Evolutionary conservation across 1,140 invertebrate genomes (phyloP), one percentile per base, ranked within the genome.

Genomic region (Diabrotica virgifera): DNA sequence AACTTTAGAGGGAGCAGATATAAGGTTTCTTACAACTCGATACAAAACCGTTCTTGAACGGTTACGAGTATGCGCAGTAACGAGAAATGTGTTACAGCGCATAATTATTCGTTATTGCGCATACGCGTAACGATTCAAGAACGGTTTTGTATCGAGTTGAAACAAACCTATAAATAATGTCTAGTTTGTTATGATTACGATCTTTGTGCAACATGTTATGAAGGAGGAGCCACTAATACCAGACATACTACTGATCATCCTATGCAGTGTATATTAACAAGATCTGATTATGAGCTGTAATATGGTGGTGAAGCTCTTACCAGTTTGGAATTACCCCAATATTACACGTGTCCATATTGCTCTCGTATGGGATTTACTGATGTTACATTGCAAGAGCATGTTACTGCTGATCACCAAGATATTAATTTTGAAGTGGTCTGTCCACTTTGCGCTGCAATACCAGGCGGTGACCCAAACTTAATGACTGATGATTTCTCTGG

Each of bases 151-250:
- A n/a, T n/a, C n/a, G n/a, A n/a, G n/a, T n/a, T n/a, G n/a, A n/a
- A n/a, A n/a, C n/a, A n/a, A n/a, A n/a, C n/a, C n/a, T n/a, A n/a
- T n/a, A n/a, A n/a, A n/a, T n/a, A n/a, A n/a, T 99, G 97, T 86
- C 87, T 99, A 79, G 90, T 98, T 74, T 99, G 97, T 82, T 98
- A 96, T 81, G 96, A 99, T 85, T 99, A 98, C 86, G 97, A 99
- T 85, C 86, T 98, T 72, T 99, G 97, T 85, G 92, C 94, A 74
- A 89, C 88, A 74, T 99, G 96, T 82, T 98, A 95, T 82, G 96
- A 98, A 80, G 89, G 90, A 76, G 94, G 95, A 75, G 94, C 93
- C 55, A 95, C 92, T 62, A 95, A 93, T 70, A 93, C 94, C 62
- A 87, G 94, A 72, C 96, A 98, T 81, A 90, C 92, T 67, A 90